Base-by-base conservation (phyloP, 2,113 vertebrate genomes). In the Stigmatopora argus region DNA sequence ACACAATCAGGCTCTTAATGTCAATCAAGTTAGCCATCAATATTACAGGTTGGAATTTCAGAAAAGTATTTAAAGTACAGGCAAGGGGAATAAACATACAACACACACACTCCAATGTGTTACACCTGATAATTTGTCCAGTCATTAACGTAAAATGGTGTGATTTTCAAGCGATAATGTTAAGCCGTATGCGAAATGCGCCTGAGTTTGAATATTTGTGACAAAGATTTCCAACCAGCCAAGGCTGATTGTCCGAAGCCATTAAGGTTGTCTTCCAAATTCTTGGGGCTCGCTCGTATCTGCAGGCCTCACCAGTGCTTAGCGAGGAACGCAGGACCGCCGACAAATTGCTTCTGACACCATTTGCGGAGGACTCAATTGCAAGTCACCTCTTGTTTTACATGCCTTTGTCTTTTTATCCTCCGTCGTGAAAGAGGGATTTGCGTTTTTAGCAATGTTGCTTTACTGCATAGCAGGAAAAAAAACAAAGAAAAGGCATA, bases 211-310 rank as follows among this genome's bases (percentile, higher is more conserved):
- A 93, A 67, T 41, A 69, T 78, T 88, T 90, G 84, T 87, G 92
- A 92, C 91, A 91, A 90, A 91, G 91, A 93, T 92, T 87, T 90
- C 90, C 85, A 91, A 89, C 89, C 86, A 75, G 85, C 74, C 86
- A 82, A 87, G 90, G 80, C 86, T 67, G 15, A 66, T 89, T 93
- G 91, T 92, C 92, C 90, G 81, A 86, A 87, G 80, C 89, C 78
- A 91, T 95, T 93, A 94, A 91, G 81, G 85, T 85, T 85, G 70
- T 81, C 77, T 85, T 61, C 48, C 78, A 77, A 81, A 83, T 72
- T 85, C 89, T 88, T 79, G 85, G 81, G 89, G 82, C 83, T 88
- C 88, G 85, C 90, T 87, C 80, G 51, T 87, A 88, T 83, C 91
- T 73, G 72, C 0, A 62, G 0, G 83, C 87, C 85, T 88, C 15